Evolutionary conservation across 2,797 vertebrate genomes (phyloP), one percentile per base, ranked within the genome.

Genomic region (Ctenopoma kingsleyae): DNA sequence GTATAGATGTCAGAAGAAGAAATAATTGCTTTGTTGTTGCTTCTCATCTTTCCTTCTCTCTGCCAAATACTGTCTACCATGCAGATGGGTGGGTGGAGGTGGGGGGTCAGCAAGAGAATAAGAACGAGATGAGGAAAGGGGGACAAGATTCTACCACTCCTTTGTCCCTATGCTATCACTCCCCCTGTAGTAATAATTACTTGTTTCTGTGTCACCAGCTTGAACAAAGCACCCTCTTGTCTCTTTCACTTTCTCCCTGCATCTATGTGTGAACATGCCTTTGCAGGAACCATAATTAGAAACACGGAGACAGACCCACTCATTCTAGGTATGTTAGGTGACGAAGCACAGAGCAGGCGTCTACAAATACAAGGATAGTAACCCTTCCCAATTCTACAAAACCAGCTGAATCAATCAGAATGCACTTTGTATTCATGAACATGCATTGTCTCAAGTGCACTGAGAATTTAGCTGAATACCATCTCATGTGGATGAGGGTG

Each of bases 11-110:
- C 82, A 56, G 74, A 58, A 30, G 74, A 82, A 63, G 74, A 86
- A 88, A 89, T 91, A 87, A 90, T 90, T 83, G 78, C 78, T 80
- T 83, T 87, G 85, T 83, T 87, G 76, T 84, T 81, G 27, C 56
- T 69, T 54, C 67, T 61, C 20, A 6, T 82, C 68, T 57, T 23
- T 55, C 48, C n/a, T 20, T 67, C 53, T 46, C 59, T 51, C 47
- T 77, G 72, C 63, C 75, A 44, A 43, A 63, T 72, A 78, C 74
- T 77, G 69, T 86, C 61, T 71, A 83, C 83, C 80, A 64, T 41
- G 19, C 44, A 49, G 67, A 63, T 4, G 51, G 30, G 30, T 32
- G 30, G 30, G 30, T 32, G 30, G 30, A 8, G 30, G 27, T 30
- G 23, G 23, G 23, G 27, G 30, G 30, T 32, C 7, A 19, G n/a